Evolutionary conservation across 2,888 invertebrate species (phyloP), one percentile per base, ranked within the genome.

Genomic region (Hipparchia sbordonii): DNA sequence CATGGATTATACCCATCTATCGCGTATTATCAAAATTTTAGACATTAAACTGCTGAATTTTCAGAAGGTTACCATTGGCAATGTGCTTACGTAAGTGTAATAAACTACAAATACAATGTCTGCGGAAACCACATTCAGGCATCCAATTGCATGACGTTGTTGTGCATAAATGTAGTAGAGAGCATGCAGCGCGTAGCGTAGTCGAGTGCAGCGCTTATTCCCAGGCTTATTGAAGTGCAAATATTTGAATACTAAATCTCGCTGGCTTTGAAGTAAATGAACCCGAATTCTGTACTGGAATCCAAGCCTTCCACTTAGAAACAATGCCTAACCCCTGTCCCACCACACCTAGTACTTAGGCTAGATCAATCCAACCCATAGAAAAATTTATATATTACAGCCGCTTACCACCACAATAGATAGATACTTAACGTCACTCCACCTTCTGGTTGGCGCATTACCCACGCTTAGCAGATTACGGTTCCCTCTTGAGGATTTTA

Each of bases 141-240:
- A 59, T 68, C 59, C 57, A 51, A 59, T 59, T 68, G 59, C 68
- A 68, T 68, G 23, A 33, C 56, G 12, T 45, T 48, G 59, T 46
- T 59, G 57, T 68, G 33, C 48, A 68, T 51, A 51, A 68, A 68
- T 52, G 33, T 10, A 52, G 10, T 10, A 52, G 51, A 13, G 48
- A 52, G 52, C 33, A 51, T 52, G 65, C 65, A 52, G 33, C 65
- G 23, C 51, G 10, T 52, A 23, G 39, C 65, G 10, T 12, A 51
- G 52, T 6, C 48, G 13, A 39, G n/a, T 39, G 45, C 45, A 56
- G n/a, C 56, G n/a, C 57, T 6, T 23, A 57, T 57, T 67, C 45
- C 52, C 56, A 46, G 57, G 59, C 59, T 51, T 60, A 68, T 68
- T 68, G 68, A 68, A 59, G 68, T 68, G 68, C 68, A 51, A 48